Conservation (phyloP, 2,113 vertebrate genomes). For the Lasiurus cinereus region DNA sequence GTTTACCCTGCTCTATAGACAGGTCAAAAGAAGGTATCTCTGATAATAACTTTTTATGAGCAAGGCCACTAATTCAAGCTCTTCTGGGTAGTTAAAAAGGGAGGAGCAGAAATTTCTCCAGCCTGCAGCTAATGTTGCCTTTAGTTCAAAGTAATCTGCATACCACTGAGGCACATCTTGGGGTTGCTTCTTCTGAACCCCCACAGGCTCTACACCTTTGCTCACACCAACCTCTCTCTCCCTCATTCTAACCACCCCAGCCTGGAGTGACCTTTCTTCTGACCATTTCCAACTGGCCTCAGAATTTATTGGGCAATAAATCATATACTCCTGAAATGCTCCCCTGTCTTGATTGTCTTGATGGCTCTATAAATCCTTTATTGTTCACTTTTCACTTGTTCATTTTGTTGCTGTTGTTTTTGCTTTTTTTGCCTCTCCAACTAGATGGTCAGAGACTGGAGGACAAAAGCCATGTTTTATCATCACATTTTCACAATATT, state of each 20-base stretch:
- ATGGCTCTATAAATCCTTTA: background rate
- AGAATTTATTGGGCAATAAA: constrained; percentile 53
- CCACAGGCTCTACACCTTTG: background rate
- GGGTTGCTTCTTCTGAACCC: background rate
- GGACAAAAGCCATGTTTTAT: background rate
- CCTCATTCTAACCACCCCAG: background rate
- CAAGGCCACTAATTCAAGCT: background rate
- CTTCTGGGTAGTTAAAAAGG: background rate
- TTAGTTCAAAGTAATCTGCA: background rate
- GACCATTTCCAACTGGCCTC: constrained; percentile 1
- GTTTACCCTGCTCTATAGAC: background rate
- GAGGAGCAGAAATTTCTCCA: background rate
- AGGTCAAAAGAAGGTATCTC: background rate
- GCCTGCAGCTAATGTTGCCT: background rate
- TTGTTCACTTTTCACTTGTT: constrained; percentile 8
- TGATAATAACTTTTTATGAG: background rate
- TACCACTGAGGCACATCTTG: background rate
- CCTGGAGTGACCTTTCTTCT: background rate
- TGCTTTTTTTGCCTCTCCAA: constrained; percentile 40
- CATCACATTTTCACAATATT: background rate
- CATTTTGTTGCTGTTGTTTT: background rate
- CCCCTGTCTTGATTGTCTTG: background rate
- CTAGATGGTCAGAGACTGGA: background rate
- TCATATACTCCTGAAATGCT: background rate
- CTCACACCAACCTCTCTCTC: background rate